These are phyloP conservation scores for Chrysodeixis includens DNA, from an alignment of 2,888 invertebrate genomes.

Conservation along the genomic window DNA sequence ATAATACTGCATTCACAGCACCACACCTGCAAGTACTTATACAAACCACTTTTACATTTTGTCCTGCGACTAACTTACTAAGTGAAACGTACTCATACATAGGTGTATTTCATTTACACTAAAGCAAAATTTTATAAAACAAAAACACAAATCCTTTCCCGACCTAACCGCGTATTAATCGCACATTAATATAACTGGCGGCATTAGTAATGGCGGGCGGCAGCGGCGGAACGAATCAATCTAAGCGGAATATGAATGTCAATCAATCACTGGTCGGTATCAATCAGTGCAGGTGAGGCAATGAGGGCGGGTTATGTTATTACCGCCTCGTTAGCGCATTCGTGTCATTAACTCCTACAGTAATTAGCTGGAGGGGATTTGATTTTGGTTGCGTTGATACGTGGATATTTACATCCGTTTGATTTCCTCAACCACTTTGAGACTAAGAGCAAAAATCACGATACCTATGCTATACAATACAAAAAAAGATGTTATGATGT, in stretches of 20 bases:
- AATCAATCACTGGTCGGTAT: constrained; percentile 37
- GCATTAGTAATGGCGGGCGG: constrained; percentile 26
- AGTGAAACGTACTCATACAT: no score
- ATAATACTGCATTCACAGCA: no score
- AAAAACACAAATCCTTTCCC: constrained; percentile 17
- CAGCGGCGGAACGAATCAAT: constrained; percentile 37
- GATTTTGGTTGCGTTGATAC: background rate
- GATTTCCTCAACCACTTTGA: no score
- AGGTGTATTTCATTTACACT: background rate
- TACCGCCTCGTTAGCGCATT: constrained; percentile 26
- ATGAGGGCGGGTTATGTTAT: constrained; percentile 10
- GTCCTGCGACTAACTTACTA: no score
- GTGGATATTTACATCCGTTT: no score
- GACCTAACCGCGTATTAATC: constrained; percentile 20
- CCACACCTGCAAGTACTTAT: no score
- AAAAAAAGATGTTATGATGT: no score
- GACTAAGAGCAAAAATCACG: no score
- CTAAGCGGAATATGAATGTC: constrained; percentile 37
- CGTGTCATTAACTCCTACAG: constrained; percentile 1
- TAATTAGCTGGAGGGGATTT: constrained; percentile 1
- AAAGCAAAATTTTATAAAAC: constrained; percentile 11
- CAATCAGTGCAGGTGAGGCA: constrained; percentile 30
- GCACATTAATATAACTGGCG: constrained; percentile 38
- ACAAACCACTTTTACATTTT: no score
- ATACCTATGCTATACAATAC: no score